Percentiles rank a stretch among this genome's conserved stretches.
These are phyloP conservation scores for Salticus scenicus DNA, from an alignment of 2,888 invertebrate genomes.

Conservation along the genomic window DNA sequence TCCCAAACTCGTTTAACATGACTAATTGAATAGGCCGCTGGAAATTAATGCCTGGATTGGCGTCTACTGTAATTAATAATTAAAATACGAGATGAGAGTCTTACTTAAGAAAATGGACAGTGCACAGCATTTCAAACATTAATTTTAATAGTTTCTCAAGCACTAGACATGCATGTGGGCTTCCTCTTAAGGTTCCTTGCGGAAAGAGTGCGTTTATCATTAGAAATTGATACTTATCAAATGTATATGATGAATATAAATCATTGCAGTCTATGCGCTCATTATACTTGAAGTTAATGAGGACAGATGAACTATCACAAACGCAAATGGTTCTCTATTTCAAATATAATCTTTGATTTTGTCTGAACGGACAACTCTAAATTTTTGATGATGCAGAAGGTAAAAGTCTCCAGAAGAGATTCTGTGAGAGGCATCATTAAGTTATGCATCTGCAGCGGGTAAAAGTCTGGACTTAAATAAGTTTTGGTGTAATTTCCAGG, in stretches of 20 bases:
- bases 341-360: too few species aligned
- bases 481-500: too few species aligned
- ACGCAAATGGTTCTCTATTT: too few species aligned
- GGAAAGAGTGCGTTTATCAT: constrained; percentile 58
- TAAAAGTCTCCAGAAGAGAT: too few species aligned
- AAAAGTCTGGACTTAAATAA: too few species aligned
- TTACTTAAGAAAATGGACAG: constrained; percentile 39
- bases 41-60: constrained; percentile 6
- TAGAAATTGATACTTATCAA: constrained; percentile 60
- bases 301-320: too few species aligned
- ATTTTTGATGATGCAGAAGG: constrained; percentile 62
- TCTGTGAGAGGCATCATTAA: too few species aligned
- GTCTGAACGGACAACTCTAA: constrained; percentile 37
- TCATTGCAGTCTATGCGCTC: too few species aligned
- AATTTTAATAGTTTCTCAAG: constrained; percentile 52
- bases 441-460: too few species aligned
- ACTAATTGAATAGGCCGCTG: constrained; percentile 57
- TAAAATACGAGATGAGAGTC: constrained; percentile 40
- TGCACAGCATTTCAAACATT: constrained; percentile 34
- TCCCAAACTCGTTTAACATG: too few species aligned
- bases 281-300: too few species aligned
- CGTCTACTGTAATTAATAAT: constrained; percentile 47
- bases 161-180: constrained; percentile 26
- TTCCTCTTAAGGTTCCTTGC: constrained; percentile 2
- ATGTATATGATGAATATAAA: constrained; percentile 42